These are phyloP conservation scores for Pristiophorus japonicus DNA, from an alignment of 2,113 vertebrate genomes.

Conservation along the genomic window DNA sequence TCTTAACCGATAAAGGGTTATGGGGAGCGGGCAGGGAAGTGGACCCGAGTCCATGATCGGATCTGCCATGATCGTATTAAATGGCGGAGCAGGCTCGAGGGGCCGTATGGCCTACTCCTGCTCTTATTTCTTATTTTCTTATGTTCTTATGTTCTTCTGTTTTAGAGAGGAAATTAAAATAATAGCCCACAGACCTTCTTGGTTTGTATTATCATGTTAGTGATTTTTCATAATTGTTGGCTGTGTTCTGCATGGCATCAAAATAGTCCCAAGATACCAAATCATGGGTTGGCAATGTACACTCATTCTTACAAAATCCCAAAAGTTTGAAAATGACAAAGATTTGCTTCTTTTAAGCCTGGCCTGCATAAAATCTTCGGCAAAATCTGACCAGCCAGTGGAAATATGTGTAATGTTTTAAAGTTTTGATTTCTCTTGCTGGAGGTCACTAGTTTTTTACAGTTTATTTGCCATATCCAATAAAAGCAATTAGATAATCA, in stretches of 20 bases:
- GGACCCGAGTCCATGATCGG: too few relatives aligned
- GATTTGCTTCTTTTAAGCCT: neutral
- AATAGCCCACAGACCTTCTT: neutral
- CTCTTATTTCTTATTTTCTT: too few relatives aligned
- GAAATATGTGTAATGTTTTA: neutral
- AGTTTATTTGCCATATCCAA: neutral
- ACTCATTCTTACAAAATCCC: neutral
- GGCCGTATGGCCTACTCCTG: too few relatives aligned
- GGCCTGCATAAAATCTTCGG: neutral
- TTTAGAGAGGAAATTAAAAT: neutral
- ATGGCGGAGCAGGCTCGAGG: too few relatives aligned
- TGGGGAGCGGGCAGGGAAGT: too few relatives aligned
- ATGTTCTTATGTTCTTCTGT: neutral
- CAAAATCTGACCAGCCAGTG: too few relatives aligned
- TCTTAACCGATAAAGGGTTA: too few relatives aligned
- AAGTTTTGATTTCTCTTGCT: neutral
- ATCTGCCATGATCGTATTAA: too few relatives aligned
- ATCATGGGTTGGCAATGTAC: neutral
- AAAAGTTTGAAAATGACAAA: neutral
- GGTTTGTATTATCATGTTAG: neutral
- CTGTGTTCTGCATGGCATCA: neutral
- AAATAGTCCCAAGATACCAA: neutral
- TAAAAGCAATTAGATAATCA: neutral
- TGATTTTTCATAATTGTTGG: neutral
- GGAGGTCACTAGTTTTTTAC: neutral